Base-by-base conservation (phyloP, 2,888 invertebrate genomes). In the Dusona sp. region DNA sequence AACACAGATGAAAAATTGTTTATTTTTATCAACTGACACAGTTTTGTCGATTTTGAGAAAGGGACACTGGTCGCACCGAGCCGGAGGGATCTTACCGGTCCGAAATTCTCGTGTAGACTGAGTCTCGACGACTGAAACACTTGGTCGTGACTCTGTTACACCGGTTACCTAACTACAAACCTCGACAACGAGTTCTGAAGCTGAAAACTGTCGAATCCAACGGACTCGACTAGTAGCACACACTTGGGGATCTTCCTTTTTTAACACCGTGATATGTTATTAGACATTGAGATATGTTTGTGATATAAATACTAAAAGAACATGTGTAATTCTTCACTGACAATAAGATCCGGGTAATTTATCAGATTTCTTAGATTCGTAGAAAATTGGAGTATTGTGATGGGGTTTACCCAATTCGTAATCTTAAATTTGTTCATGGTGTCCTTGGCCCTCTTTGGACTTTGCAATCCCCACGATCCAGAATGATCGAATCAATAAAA, bases 61-160 rank as follows among this genome's bases (percentile, higher is more conserved):
- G 65, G 16, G 2, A 1, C 38, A 22, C 36, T 61, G 3, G n/a
- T 54, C 22, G 9, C 51, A 29, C 11, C 54, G 70, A 87, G 57
- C 42, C 33, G 78, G 33, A 74, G 48, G 85, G 84, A 86, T 90
- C 87, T 89, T 89, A 87, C 85, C 90, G 85, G 88, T 75, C 78
- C 90, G 92, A 89, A 91, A 90, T 88, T 79, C 90, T 88, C 89
- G 89, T 86, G 81, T 86, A 88, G 91, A 92, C 92, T 92, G 91
- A 89, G 87, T 85, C 79, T 70, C 84, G 74, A 83, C 83, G 79
- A 79, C 83, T 87, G 86, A 89, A 88, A 86, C 79, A 87, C 84
- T 80, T 64, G 79, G 65, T 82, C 87, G 79, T 72, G 78, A 78
- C 88, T 81, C 73, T 68, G 86, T 86, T 86, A 85, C 78, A 45